A percentile compares a stretch with the other conserved stretches of the same genome.
Conservation (phyloP, 2,797 vertebrate genomes). For the Urocyon cinereoargenteus region DNA sequence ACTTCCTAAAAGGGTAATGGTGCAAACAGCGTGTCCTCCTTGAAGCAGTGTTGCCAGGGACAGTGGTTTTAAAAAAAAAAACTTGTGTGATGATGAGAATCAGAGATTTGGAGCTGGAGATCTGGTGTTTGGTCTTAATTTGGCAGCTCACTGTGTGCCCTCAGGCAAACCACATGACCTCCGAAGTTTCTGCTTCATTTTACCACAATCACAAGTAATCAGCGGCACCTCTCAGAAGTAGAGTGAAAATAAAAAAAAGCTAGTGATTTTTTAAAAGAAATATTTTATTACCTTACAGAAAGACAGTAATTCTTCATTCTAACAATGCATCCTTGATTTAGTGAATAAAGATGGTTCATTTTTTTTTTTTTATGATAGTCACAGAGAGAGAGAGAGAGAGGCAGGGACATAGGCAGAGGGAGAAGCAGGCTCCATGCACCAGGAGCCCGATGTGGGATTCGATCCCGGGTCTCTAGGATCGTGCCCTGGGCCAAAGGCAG, state of each 20-base stretch:
- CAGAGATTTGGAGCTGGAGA: neutral
- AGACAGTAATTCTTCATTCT: neutral
- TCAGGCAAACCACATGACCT: neutral
- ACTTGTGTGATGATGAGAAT: neutral
- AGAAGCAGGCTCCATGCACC: too few species aligned
- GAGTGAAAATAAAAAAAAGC: neutral
- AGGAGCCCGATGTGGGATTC: too few species aligned
- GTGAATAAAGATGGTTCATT: neutral
- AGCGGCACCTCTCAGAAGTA: neutral
- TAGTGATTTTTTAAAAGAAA: neutral
- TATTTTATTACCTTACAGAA: neutral
- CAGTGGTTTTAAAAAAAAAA: neutral
- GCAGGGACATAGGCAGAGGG: too few species aligned
- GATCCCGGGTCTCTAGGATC: too few species aligned
- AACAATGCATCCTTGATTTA: neutral
- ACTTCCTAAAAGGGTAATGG: neutral
- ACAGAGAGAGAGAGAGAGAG: too few species aligned
- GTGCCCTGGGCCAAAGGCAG: too few species aligned
- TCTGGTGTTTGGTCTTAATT: neutral
- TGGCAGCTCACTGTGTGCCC: neutral
- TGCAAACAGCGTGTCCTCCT: neutral
- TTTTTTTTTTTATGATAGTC: neutral
- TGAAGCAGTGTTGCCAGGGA: neutral
- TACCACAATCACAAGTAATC: neutral
- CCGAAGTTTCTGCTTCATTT: neutral